Evolutionary conservation across 2,797 vertebrate genomes (phyloP).

Genomic region (Apogon talboti): DNA sequence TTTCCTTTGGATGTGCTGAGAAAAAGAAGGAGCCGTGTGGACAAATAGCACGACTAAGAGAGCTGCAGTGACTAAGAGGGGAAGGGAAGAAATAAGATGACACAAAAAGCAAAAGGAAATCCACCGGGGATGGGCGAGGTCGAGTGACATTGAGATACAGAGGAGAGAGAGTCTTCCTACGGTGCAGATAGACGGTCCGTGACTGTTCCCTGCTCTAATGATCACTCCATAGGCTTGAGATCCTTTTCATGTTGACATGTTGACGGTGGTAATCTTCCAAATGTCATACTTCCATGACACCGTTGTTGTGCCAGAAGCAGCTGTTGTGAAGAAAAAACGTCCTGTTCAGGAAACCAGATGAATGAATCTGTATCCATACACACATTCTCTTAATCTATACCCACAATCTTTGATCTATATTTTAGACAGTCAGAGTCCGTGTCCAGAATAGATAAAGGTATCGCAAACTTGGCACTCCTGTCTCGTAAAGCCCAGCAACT

Average conservation of each 20-base stretch:
- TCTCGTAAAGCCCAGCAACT: conserved; percentile 74
- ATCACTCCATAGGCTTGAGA: conserved; percentile 43
- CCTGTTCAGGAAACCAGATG: neutral
- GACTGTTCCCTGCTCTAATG: conserved; percentile 55
- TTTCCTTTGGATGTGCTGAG: conserved; percentile 22
- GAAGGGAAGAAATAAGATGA: conserved; percentile 40
- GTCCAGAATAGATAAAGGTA: conserved; percentile 74
- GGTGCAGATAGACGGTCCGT: conserved; percentile 22
- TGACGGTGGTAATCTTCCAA: conserved; percentile 35
- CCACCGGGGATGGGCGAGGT: conserved; percentile 47
- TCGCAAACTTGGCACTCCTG: conserved; percentile 71
- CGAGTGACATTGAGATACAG: conserved; percentile 65
- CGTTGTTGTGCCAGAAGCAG: neutral
- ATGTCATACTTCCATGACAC: conserved; percentile 31
- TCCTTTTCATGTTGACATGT: conserved; percentile 33
- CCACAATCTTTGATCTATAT: conserved; percentile 75
- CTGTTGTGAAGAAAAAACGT: neutral
- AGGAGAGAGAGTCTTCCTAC: conserved; percentile 53
- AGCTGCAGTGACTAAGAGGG: conserved; percentile 29
- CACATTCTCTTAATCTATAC: conserved; percentile 56
- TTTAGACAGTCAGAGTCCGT: conserved; percentile 65
- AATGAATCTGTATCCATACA: conserved; percentile 14
- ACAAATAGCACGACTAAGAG: conserved; percentile 45
- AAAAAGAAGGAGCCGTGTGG: conserved; percentile 28
- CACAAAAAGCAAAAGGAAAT: conserved; percentile 49